phyloP scores from a whole-genome alignment of 2,888 invertebrate genomes.

The Caenorhabditis virilis region DNA sequence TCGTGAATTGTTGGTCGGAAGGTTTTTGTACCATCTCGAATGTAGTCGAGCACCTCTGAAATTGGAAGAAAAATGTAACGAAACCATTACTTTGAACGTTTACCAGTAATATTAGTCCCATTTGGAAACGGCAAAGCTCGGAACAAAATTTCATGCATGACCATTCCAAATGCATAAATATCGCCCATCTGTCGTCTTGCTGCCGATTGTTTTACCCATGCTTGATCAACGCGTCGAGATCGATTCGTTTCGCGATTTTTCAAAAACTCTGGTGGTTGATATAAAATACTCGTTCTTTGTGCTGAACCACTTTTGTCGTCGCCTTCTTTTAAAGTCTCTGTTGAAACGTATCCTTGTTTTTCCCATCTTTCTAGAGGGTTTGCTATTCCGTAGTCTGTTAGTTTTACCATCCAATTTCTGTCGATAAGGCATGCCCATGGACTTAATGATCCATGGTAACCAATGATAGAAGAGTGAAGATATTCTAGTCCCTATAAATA shows the following conservation, averaged over 20 bases:
- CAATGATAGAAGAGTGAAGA: slow-evolving; percentile 57
- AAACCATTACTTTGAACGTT: not conserved
- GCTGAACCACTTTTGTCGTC: slow-evolving; percentile 61
- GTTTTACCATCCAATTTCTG: slow-evolving; percentile 67
- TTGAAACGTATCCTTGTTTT: slow-evolving; percentile 56
- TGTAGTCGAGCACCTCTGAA: slow-evolving; percentile 57
- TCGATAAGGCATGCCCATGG: slow-evolving; percentile 67
- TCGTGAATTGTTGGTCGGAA: slow-evolving; percentile 59
- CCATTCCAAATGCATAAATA: slow-evolving; percentile 54
- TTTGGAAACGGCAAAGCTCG: slow-evolving; percentile 62
- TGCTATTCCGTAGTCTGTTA: slow-evolving; percentile 65
- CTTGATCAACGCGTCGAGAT: slow-evolving; percentile 50
- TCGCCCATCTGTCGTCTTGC: slow-evolving; percentile 47
- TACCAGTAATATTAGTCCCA: slow-evolving; percentile 53
- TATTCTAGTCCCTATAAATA: slow-evolving; percentile 65
- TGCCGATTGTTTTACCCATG: slow-evolving; percentile 57
- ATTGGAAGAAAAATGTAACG: not conserved
- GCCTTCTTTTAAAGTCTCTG: slow-evolving; percentile 59
- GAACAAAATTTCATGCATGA: slow-evolving; percentile 64
- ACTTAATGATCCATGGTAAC: slow-evolving; percentile 62
- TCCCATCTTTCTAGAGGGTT: slow-evolving; percentile 66
- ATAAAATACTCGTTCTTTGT: slow-evolving; percentile 61
- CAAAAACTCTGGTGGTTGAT: slow-evolving; percentile 58
- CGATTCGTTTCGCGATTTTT: slow-evolving; percentile 59
- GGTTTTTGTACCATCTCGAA: slow-evolving; percentile 56